These are phyloP conservation scores for Gari tellinella DNA, from an alignment of 2,888 invertebrate genomes.

Conservation along the genomic window DNA sequence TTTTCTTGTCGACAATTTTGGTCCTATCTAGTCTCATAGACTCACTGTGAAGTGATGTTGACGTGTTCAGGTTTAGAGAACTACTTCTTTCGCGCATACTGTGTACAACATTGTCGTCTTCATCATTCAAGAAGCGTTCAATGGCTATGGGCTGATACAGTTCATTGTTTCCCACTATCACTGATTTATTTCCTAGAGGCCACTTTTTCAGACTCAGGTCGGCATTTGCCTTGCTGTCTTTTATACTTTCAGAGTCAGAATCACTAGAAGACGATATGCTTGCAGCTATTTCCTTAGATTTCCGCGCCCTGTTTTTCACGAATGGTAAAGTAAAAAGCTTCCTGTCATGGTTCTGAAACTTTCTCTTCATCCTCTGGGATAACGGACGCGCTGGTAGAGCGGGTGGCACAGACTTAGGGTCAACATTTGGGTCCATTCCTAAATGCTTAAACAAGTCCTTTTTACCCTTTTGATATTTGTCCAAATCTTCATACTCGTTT, in stretches of 20 bases:
- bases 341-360: constrained; percentile 38
- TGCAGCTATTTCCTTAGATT: constrained; percentile 41
- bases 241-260: constrained; percentile 47
- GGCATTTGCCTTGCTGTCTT: constrained; percentile 27
- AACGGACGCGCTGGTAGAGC: constrained; percentile 64
- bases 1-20: constrained; percentile 16
- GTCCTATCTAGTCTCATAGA: not conserved
- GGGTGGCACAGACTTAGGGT: constrained; percentile 61
- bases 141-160: constrained; percentile 54
- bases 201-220: constrained; percentile 48
- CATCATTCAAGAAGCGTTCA: constrained; percentile 43
- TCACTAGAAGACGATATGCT: constrained; percentile 60
- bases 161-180: constrained; percentile 42
- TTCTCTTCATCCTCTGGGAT: constrained; percentile 50
- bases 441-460: constrained; percentile 63
- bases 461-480: constrained; percentile 63
- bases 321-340: constrained; percentile 59
- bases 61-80: constrained; percentile 50
- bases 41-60: constrained; percentile 31
- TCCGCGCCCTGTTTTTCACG: constrained; percentile 39
- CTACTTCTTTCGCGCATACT: constrained; percentile 53
- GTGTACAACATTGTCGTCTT: constrained; percentile 26
- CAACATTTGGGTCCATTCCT: constrained; percentile 61
- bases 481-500: constrained; percentile 69
- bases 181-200: constrained; percentile 60